Evolutionary conservation across 2,888 invertebrate species (phyloP).

Genomic region (Hirtodrosophila duncani): DNA sequence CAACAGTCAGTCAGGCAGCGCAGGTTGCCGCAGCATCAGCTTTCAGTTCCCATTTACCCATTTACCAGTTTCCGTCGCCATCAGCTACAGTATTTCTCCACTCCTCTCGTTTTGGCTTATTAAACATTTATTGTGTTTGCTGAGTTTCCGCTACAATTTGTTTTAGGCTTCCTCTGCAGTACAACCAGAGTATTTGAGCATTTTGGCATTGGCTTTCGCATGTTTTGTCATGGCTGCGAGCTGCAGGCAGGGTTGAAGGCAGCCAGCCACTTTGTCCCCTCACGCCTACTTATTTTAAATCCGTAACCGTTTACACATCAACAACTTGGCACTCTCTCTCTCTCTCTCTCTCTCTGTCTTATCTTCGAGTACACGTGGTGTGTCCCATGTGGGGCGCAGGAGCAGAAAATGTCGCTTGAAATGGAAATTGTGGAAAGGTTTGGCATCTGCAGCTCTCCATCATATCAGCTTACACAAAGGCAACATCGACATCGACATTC

Average conservation of each 20-base stretch:
- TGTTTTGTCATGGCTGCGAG: constrained; percentile 12
- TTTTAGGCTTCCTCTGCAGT: constrained; percentile 53
- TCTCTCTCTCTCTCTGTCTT: constrained; percentile 22
- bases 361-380: constrained; percentile 52
- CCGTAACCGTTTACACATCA: constrained; percentile 59
- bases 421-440: no score
- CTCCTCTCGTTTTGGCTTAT: constrained; percentile 61
- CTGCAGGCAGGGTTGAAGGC: background rate
- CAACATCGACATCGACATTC: no score
- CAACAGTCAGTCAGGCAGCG: constrained; percentile 14
- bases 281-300: constrained; percentile 54
- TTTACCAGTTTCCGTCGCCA: background rate
- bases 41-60: constrained; percentile 14
- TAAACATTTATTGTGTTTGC: constrained; percentile 71
- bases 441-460: no score
- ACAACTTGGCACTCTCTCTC: constrained; percentile 58
- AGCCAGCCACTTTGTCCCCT: no score
- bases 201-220: constrained; percentile 22
- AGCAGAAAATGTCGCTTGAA: no score
- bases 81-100: constrained; percentile 24
- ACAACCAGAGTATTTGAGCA: no score
- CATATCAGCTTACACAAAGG: no score
- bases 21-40: constrained; percentile 13
- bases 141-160: constrained; percentile 67
- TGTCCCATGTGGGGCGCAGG: constrained; percentile 50